A percentile compares a stretch with the other conserved stretches of the same genome.
Conservation (phyloP, 2,888 invertebrate species). For the Rhyacophila evoluta region DNA sequence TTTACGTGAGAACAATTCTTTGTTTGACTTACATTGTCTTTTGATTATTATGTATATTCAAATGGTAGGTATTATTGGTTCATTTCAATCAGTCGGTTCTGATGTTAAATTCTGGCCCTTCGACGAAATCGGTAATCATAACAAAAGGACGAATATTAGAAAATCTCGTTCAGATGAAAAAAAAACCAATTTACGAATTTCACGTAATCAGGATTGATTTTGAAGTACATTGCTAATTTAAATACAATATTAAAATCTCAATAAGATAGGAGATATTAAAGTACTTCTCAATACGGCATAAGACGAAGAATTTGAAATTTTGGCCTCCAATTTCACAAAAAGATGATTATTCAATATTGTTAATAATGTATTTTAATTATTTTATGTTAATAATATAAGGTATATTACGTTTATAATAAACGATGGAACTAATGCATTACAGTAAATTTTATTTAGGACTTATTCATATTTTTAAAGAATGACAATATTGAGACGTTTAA, state of each 20-base stretch:
- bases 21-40: neutral
- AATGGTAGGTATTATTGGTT: neutral
- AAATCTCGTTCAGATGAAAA: conserved; percentile 2
- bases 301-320: too few relatives aligned
- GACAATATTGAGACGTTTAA: too few relatives aligned
- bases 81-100: neutral
- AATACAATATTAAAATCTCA: neutral
- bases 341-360: too few relatives aligned
- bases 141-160: neutral
- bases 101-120: neutral
- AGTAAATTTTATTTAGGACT: too few relatives aligned
- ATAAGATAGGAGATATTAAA: too few relatives aligned
- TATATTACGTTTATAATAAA: too few relatives aligned
- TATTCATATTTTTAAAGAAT: too few relatives aligned
- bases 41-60: neutral
- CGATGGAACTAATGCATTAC: too few relatives aligned
- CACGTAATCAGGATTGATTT: neutral
- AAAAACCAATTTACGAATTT: neutral
- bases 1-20: neutral
- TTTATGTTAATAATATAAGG: too few relatives aligned
- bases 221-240: neutral
- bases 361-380: too few relatives aligned
- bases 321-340: too few relatives aligned
- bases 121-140: conserved; percentile 5
- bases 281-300: too few relatives aligned